A percentile compares a stretch with the other conserved stretches of the same genome.
Conservation (phyloP, 23 tunicate species). For the Oikopleura vanhoeffeni region DNA sequence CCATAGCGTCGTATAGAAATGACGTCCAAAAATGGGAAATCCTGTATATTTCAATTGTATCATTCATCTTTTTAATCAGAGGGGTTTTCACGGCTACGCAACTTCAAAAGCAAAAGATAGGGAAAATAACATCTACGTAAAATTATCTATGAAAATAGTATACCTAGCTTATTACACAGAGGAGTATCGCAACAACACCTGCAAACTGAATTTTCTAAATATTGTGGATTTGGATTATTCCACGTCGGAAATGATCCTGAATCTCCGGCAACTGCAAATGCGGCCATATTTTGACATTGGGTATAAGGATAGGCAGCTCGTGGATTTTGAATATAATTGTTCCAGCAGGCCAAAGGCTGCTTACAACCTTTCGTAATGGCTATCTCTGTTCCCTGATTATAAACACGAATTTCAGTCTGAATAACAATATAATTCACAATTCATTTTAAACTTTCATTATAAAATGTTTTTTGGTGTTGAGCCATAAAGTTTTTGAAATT, state of each 20-base stretch:
- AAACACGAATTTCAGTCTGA: neutral
- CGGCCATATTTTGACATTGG: slow-evolving; percentile 2
- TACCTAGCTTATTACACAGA: neutral
- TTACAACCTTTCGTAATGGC: neutral
- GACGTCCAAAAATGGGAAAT: too few species aligned
- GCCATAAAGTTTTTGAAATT: too few species aligned
- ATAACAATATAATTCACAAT: neutral
- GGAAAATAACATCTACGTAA: too few species aligned
- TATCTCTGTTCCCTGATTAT: neutral
- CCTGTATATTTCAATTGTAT: too few species aligned
- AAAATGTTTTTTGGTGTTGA: too few species aligned
- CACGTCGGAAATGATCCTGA: slow-evolving; percentile 11
- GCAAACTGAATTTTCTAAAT: neutral
- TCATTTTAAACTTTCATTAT: neutral
- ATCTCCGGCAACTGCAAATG: neutral
- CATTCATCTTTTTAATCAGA: too few species aligned
- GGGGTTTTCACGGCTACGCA: too few species aligned
- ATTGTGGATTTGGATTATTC: neutral
- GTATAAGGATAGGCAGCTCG: neutral
- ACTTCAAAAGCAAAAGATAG: too few species aligned
- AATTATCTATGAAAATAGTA: too few species aligned
- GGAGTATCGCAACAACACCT: neutral
- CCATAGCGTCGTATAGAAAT: too few species aligned
- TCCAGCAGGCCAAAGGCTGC: neutral
- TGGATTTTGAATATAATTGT: neutral